phyloP scores from a whole-genome alignment of 2,113 vertebrate genomes.

The Tragelaphus strepsiceros region DNA sequence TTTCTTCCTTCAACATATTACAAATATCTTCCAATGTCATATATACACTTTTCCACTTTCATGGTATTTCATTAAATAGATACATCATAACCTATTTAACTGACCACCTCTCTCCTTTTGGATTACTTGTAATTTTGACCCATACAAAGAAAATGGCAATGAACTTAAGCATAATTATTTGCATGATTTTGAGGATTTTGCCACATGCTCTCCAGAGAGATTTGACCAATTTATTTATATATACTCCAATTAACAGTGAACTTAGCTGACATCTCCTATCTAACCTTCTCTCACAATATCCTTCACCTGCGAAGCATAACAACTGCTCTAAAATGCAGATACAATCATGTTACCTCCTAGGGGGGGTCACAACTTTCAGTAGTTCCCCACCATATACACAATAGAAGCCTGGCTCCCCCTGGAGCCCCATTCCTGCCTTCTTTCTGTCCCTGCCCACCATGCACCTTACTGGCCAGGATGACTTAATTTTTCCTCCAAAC shows the following conservation, averaged over 20 bases:
- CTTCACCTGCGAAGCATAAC: not conserved
- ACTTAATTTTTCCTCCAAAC: not conserved
- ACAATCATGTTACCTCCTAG: not conserved
- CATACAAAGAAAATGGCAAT: not conserved
- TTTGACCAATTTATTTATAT: not conserved
- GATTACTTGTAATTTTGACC: not conserved
- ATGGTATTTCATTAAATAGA: not conserved
- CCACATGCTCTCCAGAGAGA: not conserved
- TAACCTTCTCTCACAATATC: not conserved
- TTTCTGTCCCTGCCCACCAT: too few species aligned
- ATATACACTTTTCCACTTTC: not conserved
- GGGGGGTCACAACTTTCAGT: not conserved
- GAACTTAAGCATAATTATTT: not conserved
- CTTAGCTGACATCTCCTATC: not conserved
- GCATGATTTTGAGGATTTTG: not conserved
- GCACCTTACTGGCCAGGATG: not conserved
- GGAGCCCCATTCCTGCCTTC: not conserved
- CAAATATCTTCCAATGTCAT: not conserved
- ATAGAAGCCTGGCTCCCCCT: rapidly evolving
- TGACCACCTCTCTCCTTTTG: not conserved
- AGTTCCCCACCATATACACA: not conserved
- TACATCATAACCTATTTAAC: not conserved
- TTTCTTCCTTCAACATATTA: not conserved
- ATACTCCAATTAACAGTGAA: not conserved
- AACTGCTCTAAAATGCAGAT: not conserved